Conservation (phyloP, 2,888 invertebrate genomes). For the Drosophila bunnanda region DNA sequence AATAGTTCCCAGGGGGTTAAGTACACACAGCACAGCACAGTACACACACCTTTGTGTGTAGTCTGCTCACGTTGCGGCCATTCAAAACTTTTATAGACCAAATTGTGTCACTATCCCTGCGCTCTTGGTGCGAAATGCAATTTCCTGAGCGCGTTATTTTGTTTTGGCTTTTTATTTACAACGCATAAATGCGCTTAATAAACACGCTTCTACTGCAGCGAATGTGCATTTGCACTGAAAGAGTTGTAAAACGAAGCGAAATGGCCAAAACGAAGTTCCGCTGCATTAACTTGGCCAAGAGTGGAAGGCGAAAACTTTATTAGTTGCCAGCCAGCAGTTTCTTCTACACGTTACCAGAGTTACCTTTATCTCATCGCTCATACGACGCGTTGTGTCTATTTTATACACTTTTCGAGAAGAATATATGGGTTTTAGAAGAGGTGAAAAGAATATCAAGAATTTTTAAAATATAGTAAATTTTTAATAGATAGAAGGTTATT, state of each 20-base stretch:
- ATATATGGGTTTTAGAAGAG: background rate
- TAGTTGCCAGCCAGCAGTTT: conserved; percentile 54
- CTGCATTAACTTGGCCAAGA: conserved; percentile 60
- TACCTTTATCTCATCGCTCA: conserved; percentile 60
- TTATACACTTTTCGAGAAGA: background rate
- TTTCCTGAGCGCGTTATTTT: conserved; percentile 40
- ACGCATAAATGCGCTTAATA: conserved; percentile 76
- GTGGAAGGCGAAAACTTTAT: conserved; percentile 56
- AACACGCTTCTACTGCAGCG: conserved; percentile 53
- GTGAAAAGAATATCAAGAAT: too few relatives aligned
- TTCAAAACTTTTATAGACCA: conserved; percentile 71
- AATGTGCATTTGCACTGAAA: conserved; percentile 48
- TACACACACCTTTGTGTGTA: conserved; percentile 6
- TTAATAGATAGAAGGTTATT: background rate
- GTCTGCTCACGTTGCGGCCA: conserved; percentile 58
- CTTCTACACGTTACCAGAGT: conserved; percentile 1
- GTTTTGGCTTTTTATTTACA: conserved; percentile 66
- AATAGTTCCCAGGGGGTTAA: conserved; percentile 7
- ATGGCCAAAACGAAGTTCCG: conserved; percentile 62
- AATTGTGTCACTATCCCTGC: conserved; percentile 60
- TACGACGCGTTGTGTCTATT: conserved; percentile 61
- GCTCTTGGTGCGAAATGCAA: conserved; percentile 36
- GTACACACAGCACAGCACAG: conserved; percentile 1
- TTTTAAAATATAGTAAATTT: background rate
- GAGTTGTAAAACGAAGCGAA: conserved; percentile 61